A percentile compares a stretch with the other conserved stretches of the same genome.
Conservation (phyloP, 2,113 vertebrate species). For the Nesogale talazaci region DNA sequence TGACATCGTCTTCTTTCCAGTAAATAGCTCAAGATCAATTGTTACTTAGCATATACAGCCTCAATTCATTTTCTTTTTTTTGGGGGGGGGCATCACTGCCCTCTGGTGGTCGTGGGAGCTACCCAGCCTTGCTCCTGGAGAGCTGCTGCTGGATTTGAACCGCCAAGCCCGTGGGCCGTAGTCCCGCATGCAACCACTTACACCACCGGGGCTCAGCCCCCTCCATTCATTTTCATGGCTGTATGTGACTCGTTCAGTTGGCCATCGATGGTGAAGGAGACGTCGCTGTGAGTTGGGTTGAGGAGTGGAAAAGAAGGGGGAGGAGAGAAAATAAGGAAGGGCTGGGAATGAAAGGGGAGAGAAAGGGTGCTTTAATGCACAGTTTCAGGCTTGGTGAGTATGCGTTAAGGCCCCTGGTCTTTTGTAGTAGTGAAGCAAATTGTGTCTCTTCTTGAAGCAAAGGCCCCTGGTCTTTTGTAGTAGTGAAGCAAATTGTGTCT, state of each 20-base stretch:
- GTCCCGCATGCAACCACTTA: too few species aligned
- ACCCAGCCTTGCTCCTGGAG: too few species aligned
- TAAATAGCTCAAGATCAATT: not conserved
- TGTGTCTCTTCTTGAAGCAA: too few species aligned
- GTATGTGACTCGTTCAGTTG: constrained; percentile 15
- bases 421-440: not conserved
- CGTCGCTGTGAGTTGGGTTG: not conserved
- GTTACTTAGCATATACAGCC: constrained; percentile 1
- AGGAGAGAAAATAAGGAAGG: not conserved
- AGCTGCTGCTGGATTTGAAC: too few species aligned
- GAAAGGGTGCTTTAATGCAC: not conserved
- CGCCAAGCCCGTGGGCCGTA: too few species aligned
- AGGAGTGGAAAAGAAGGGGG: not conserved
- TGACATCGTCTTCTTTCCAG: not conserved
- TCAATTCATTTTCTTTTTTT: constrained; percentile 38
- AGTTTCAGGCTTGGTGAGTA: not conserved
- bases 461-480: not conserved
- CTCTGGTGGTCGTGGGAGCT: too few species aligned
- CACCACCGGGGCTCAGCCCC: too few species aligned
- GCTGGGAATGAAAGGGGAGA: too few species aligned
- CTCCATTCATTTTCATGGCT: constrained; percentile 22
- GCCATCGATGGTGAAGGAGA: constrained; percentile 41
- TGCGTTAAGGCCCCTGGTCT: not conserved
- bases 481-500: not conserved
- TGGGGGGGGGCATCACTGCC: too few species aligned